Evolutionary conservation across 1,140 invertebrate genomes (phyloP).

Genomic region (Pogonomyrmex californicus): DNA sequence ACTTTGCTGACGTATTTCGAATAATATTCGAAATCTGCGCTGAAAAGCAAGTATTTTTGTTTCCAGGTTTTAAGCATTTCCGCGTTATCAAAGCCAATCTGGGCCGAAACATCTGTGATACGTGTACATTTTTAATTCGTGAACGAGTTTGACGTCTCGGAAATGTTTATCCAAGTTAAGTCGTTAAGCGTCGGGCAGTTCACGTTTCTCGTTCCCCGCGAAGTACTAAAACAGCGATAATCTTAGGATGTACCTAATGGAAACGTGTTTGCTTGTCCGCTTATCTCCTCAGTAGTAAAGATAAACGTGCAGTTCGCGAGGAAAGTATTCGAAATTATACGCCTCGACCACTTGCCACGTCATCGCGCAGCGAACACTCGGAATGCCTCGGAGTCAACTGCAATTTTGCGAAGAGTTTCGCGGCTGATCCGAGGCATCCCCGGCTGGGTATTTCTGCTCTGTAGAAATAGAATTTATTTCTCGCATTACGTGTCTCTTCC

Average conservation of each 20-base stretch:
- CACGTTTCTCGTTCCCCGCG: background rate
- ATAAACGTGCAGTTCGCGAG: slow-evolving; percentile 9
- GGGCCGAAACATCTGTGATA: slow-evolving; percentile 30
- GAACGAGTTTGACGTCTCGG: background rate
- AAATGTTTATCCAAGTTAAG: slow-evolving; percentile 13
- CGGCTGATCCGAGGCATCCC: background rate
- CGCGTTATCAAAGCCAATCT: slow-evolving; percentile 1
- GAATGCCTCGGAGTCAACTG: background rate
- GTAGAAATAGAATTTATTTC: slow-evolving; percentile 41
- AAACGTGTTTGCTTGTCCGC: background rate
- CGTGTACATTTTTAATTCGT: slow-evolving; percentile 9
- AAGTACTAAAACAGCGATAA: background rate
- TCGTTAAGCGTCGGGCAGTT: background rate
- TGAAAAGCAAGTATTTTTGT: background rate
- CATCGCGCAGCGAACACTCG: background rate
- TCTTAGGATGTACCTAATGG: background rate
- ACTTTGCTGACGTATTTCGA: background rate
- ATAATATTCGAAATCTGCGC: background rate
- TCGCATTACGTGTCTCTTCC: slow-evolving; percentile 44
- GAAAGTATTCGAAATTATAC: slow-evolving; percentile 29
- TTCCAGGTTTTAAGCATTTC: background rate
- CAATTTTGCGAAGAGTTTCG: too few relatives aligned
- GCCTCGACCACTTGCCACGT: slow-evolving; percentile 20
- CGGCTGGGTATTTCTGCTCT: background rate
- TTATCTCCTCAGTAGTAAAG: slow-evolving; percentile 9